Percentiles rank a stretch among this genome's conserved stretches.
Conservation (phyloP, 2,888 invertebrate genomes). For the Synergus itoensis region DNA sequence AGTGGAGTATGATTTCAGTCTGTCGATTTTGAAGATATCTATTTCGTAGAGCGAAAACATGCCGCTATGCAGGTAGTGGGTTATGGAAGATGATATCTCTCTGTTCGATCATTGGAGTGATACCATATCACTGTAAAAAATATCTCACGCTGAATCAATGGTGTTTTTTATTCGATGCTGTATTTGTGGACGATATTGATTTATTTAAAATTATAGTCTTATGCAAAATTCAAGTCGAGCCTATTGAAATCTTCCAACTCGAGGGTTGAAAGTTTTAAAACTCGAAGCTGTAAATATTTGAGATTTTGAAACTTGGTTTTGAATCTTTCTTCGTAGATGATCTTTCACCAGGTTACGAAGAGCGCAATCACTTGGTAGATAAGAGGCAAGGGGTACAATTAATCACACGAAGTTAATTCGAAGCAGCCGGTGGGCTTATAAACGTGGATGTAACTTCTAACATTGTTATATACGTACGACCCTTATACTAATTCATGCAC, state of each 20-base stretch:
- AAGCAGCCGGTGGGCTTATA: neutral
- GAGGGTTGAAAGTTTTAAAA: neutral
- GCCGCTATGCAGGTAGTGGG: neutral
- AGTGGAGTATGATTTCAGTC: constrained; percentile 26
- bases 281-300: neutral
- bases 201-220: neutral
- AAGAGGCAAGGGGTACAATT: too few species aligned
- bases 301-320: neutral
- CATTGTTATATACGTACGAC: neutral
- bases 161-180: constrained; percentile 1
- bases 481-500: neutral
- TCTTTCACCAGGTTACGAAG: too few species aligned
- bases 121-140: constrained; percentile 3
- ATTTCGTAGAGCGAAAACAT: constrained; percentile 16
- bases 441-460: neutral
- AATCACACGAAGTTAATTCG: neutral
- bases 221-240: neutral
- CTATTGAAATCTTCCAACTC: neutral
- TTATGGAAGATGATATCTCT: constrained; percentile 33
- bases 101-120: neutral
- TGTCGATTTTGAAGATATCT: constrained; percentile 13
- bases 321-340: too few species aligned
- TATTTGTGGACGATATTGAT: neutral
- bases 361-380: too few species aligned
- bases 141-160: constrained; percentile 9